Evolutionary conservation across 2,888 invertebrate genomes (phyloP), one percentile per base, ranked within the genome.

Genomic region (Ypsolopha scabrella): DNA sequence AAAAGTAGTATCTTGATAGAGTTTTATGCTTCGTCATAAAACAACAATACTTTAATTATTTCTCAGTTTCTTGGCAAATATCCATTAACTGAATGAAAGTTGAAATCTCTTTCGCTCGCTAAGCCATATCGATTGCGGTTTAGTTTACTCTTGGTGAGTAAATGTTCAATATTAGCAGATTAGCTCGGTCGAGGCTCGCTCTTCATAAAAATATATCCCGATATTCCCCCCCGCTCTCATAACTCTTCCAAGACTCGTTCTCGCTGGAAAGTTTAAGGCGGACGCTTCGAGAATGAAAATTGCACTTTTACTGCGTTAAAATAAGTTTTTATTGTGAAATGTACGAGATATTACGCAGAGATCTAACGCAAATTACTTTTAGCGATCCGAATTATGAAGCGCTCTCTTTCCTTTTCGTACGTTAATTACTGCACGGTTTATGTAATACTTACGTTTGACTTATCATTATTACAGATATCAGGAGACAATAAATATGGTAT

Each of bases 191-290:
- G 75, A 72, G 71, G 70, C 72, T 71, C 70, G 63, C 59, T 73
- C 74, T 76, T 76, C 75, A 75, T 78, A 78, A 78, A 78, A 78
- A 78, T 77, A 78, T 76, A 76, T 77, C 76, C 77, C 75, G 76
- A 78, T 78, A 77, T 76, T 74, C 73, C 75, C 73, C 75, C 72
- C 70, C 75, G 70, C 75, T 74, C 74, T 76, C 76, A 77, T 79
- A 80, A 79, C 73, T 67, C 63, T 76, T 69, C 67, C 66, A 75
- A 75, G 77, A 79, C 77, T 70, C 72, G 68, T 75, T 69, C 74
- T 75, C 72, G 63, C 72, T 72, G 70, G 72, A 77, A 79, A 80
- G 74, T 79, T 77, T 77, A 75, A 75, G 73, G 72, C 70, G 74
- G 71, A 75, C 77, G 76, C 77, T 75, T 71, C 71, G 72, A 72